phyloP scores from a whole-genome alignment of 2,888 invertebrate genomes.

The Drosophila hamatofila region DNA sequence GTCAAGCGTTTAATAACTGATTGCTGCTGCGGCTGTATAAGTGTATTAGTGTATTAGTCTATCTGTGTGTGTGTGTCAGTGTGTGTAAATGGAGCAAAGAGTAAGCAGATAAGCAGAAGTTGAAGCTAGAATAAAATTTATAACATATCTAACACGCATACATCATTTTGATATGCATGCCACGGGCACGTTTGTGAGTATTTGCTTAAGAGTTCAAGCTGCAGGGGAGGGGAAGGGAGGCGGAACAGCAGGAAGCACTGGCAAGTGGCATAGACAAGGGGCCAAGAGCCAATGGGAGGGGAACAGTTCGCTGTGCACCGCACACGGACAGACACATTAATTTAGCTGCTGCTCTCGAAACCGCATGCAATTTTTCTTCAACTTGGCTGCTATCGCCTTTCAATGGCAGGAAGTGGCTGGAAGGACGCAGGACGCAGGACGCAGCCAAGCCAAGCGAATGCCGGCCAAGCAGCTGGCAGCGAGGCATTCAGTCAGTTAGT shows the following conservation, averaged over 20 bases:
- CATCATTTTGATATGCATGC: constrained; percentile 76
- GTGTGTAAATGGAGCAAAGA: constrained; percentile 6
- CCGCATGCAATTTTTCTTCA: constrained; percentile 80
- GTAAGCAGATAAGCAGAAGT: constrained; percentile 17
- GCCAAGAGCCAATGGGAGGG: neutral
- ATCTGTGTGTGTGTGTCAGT: neutral
- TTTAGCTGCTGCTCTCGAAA: constrained; percentile 74
- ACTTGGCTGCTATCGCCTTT: constrained; percentile 72
- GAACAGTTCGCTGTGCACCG: constrained; percentile 25
- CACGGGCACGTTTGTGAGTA: constrained; percentile 66
- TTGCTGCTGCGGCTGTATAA: constrained; percentile 42
- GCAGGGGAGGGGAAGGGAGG: neutral
- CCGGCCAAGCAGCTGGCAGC: constrained; percentile 21
- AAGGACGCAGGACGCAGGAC: constrained; percentile 8
- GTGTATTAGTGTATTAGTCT: neutral
- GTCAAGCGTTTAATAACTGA: constrained; percentile 65
- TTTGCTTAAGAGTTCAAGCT: constrained; percentile 65
- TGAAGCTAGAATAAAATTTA: constrained; percentile 70
- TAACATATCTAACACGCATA: constrained; percentile 79
- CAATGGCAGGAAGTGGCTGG: constrained; percentile 65
- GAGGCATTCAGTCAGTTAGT: constrained; percentile 67
- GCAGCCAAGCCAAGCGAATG: constrained; percentile 9
- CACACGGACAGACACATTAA: constrained; percentile 73
- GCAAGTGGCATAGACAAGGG: neutral
- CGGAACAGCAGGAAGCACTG: neutral